phyloP scores from a whole-genome alignment of 2,888 invertebrate species.

The Brenthis hecate region DNA sequence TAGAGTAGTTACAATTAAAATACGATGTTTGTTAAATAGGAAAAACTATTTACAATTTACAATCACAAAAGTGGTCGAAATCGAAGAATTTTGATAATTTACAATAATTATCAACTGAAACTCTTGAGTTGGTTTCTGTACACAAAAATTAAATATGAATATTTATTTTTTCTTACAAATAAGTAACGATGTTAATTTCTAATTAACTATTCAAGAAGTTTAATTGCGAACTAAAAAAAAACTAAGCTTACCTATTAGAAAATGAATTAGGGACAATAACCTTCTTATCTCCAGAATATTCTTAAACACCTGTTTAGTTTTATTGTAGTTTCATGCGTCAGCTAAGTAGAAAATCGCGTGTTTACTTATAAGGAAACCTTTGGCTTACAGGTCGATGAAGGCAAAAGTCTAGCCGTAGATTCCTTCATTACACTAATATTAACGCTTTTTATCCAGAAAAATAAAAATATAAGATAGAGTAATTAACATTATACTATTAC shows the following conservation, averaged over 20 bases:
- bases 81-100: no score
- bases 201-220: no score
- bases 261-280: constrained; percentile 11
- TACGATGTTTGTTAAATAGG: neutral
- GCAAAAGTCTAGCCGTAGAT: constrained; percentile 18
- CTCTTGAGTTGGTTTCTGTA: no score
- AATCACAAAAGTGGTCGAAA: no score
- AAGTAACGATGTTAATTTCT: no score
- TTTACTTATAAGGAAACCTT: constrained; percentile 30
- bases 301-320: constrained; percentile 30
- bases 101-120: no score
- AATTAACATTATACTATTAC: neutral
- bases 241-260: neutral
- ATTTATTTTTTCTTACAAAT: no score
- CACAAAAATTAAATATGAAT: no score
- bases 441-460: neutral
- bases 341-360: constrained; percentile 40
- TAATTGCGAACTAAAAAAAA: no score
- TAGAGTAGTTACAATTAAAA: constrained; percentile 16
- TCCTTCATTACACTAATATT: neutral
- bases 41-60: no score
- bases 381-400: constrained; percentile 31
- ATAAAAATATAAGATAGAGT: neutral
- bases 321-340: constrained; percentile 33
- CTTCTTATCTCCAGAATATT: constrained; percentile 28